Evolutionary conservation across 2,797 vertebrate species (phyloP), one percentile per base, ranked within the genome.

Genomic region (Macropodus opercularis): DNA sequence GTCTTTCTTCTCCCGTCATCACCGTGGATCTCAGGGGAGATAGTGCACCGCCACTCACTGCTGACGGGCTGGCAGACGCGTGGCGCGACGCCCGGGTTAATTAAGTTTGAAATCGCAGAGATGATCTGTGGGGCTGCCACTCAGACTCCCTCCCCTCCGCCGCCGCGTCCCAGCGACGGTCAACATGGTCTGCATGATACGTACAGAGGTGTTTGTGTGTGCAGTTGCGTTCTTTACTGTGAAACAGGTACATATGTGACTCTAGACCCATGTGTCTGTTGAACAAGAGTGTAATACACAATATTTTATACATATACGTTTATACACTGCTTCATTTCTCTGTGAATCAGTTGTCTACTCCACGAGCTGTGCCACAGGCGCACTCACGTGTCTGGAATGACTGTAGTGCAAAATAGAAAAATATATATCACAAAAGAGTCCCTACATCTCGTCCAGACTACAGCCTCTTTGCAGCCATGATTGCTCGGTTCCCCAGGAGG

Each of bases 31-130:
- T 76, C 54, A 36, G 35, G 62, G 59, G 67, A 64, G 80, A 89
- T 84, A 77, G 69, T 5, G 63, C 79, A 50, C 58, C n/a, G 31
- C 50, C 59, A 35, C 49, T 70, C 70, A 63, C 48, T 15, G 74
- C 19, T 80, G 87, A 81, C 36, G 62, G 74, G 63, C 54, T 19
- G 15, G 80, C 80, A 70, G 81, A 77, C 49, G 73, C 47, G 70
- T 72, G 66, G 75, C 60, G 36, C 18, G 34, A 76, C 77, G 76
- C 67, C 72, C 62, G 41, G 86, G 89, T 91, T 92, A 93, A 93
- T 93, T 92, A 91, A 87, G 81, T 91, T 88, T 88, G 83, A 87
- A 91, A 92, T 90, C 84, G 24, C 72, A 46, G 76, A 70, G 80
- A 90, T 90, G 87, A 93, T 92, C 86, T 83, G 85, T 38, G 55